These are phyloP conservation scores for Pseudobourletiella spinata DNA, from an alignment of 1,140 invertebrate species.

Conservation along the genomic window DNA sequence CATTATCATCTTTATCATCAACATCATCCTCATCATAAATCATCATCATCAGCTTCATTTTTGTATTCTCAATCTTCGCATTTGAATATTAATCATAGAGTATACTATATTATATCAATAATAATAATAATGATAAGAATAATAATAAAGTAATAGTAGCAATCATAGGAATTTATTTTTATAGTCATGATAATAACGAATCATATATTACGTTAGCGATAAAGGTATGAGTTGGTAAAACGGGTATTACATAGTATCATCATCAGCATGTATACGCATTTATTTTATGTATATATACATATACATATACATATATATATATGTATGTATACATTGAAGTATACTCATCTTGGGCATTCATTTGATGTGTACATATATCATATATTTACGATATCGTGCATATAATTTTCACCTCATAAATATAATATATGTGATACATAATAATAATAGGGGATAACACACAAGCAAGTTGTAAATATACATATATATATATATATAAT, in stretches of 20 bases:
- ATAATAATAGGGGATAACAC: too few relatives aligned
- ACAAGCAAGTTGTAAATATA: too few relatives aligned
- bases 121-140: neutral
- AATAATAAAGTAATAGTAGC: neutral
- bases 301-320: slow-evolving; percentile 2
- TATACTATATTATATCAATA: neutral
- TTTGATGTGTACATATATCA: too few relatives aligned
- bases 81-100: neutral
- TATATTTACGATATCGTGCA: too few relatives aligned
- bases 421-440: too few relatives aligned
- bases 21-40: neutral
- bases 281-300: neutral
- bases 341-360: too few relatives aligned
- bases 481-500: too few relatives aligned
- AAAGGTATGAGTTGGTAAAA: neutral
- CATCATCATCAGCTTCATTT: slow-evolving; percentile 1
- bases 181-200: neutral
- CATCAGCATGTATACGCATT: neutral
- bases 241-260: neutral
- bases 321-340: neutral
- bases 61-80: neutral
- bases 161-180: neutral
- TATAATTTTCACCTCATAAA: too few relatives aligned
- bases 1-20: neutral
- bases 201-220: neutral